phyloP scores from a whole-genome alignment of 2,113 vertebrate species.

The Epinephelus cyanopodus region DNA sequence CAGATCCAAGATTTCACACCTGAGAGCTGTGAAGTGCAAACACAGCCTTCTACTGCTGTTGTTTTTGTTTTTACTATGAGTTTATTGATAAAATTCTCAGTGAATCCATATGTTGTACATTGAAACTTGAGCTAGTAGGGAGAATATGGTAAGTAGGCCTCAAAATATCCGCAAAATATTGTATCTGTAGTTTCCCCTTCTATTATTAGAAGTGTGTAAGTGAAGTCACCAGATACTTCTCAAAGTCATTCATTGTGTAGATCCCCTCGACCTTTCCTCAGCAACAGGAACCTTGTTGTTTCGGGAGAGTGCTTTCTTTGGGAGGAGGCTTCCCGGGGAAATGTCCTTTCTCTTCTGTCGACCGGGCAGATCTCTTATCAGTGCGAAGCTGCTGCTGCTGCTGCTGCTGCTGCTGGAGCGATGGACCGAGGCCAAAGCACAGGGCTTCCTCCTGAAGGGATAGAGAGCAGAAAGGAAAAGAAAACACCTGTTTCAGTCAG shows the following conservation, averaged over 20 bases:
- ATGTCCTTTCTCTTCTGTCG: constrained; percentile 48
- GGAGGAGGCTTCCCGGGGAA: constrained; percentile 51
- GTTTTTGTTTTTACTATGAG: neutral
- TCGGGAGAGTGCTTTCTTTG: constrained; percentile 67
- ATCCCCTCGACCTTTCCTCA: constrained; percentile 28
- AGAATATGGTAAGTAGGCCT: neutral
- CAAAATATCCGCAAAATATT: neutral
- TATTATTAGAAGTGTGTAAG: constrained; percentile 1
- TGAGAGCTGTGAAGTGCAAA: neutral
- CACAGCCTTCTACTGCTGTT: neutral
- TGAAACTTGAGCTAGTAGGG: neutral
- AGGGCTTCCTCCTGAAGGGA: constrained; percentile 20
- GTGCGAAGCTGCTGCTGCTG: constrained; percentile 12
- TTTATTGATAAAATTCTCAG: neutral
- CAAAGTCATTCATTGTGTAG: neutral
- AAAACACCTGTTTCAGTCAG: constrained; percentile 42
- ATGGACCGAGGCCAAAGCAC: constrained; percentile 28
- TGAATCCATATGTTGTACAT: neutral
- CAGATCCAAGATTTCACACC: neutral
- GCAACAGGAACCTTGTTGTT: constrained; percentile 49
- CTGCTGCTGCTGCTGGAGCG: constrained; percentile 3
- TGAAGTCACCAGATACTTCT: neutral
- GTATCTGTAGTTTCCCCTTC: neutral
- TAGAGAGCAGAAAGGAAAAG: constrained; percentile 19
- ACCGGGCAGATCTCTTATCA: constrained; percentile 55